Percentiles rank a stretch among this genome's conserved stretches.
Evolutionary conservation across 2,797 vertebrate species (phyloP).

Genomic region (Pangasius krempfi): DNA sequence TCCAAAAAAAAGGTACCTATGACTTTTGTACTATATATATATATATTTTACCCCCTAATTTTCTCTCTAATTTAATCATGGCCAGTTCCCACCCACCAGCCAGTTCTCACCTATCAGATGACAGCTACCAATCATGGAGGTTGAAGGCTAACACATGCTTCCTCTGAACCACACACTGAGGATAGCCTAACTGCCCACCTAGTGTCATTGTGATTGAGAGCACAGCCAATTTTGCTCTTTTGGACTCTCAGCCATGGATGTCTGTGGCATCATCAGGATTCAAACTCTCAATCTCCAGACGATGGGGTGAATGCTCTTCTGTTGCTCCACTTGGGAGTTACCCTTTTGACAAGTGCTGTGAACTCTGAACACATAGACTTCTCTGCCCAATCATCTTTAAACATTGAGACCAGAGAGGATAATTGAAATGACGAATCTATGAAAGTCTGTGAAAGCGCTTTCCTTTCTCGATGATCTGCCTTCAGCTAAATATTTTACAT

Average conservation of each 20-base stretch:
- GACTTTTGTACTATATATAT: too few relatives aligned
- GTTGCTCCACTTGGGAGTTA: not conserved
- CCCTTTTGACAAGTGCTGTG: not conserved
- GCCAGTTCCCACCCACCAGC: not conserved
- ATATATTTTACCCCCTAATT: too few relatives aligned
- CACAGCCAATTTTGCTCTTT: not conserved
- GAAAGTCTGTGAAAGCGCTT: not conserved
- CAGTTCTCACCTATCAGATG: not conserved
- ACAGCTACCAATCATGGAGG: not conserved
- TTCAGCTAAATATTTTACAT: not conserved
- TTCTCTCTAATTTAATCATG: not conserved
- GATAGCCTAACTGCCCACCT: not conserved
- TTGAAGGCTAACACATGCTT: not conserved
- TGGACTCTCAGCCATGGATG: not conserved
- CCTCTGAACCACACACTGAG: not conserved
- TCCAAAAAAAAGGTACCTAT: too few relatives aligned
- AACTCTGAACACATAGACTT: not conserved
- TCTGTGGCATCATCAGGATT: not conserved
- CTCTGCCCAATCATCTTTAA: not conserved
- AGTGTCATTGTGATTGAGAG: not conserved
- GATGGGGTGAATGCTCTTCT: not conserved
- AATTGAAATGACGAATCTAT: slow-evolving; percentile 1
- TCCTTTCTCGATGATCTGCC: not conserved
- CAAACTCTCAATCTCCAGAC: not conserved
- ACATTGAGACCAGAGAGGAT: not conserved